These are phyloP conservation scores for Neoniphon sammara DNA, from an alignment of 2,797 vertebrate species.

Conservation along the genomic window DNA sequence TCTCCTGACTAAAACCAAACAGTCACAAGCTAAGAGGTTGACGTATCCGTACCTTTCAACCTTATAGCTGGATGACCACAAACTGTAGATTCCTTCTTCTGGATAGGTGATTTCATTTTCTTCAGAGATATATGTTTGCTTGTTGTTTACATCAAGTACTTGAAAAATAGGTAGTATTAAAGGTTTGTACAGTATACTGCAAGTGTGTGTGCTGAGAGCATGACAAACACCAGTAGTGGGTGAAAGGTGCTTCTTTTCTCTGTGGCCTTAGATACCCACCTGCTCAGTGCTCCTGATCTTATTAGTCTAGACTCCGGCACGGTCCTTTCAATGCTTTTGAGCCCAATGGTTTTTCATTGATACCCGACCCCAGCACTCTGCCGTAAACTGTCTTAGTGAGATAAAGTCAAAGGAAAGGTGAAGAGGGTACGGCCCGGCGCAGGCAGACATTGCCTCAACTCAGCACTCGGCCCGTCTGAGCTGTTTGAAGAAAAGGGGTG, in stretches of 20 bases:
- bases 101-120: constrained; percentile 56
- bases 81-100: constrained; percentile 68
- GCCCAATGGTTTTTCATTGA: constrained; percentile 19
- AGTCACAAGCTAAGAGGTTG: constrained; percentile 44
- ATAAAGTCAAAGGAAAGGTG: constrained; percentile 66
- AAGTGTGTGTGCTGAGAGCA: constrained; percentile 56
- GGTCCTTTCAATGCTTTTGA: constrained; percentile 33
- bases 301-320: constrained; percentile 46
- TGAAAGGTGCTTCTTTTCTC: constrained; percentile 78
- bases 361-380: constrained; percentile 46
- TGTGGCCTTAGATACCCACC: constrained; percentile 79
- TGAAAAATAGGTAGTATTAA: constrained; percentile 80
- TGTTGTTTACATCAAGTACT: constrained; percentile 91
- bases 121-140: constrained; percentile 67
- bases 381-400: constrained; percentile 56
- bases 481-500: constrained; percentile 73
- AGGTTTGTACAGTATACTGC: constrained; percentile 66
- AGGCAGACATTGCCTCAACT: constrained; percentile 51
- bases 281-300: constrained; percentile 60
- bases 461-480: constrained; percentile 49
- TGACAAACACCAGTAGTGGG: constrained; percentile 57
- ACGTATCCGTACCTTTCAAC: constrained; percentile 34
- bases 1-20: constrained; percentile 67
- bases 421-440: constrained; percentile 60
- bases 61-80: constrained; percentile 46